phyloP scores from a whole-genome alignment of 2,797 vertebrate genomes.

The Linurgus olivaceus region DNA sequence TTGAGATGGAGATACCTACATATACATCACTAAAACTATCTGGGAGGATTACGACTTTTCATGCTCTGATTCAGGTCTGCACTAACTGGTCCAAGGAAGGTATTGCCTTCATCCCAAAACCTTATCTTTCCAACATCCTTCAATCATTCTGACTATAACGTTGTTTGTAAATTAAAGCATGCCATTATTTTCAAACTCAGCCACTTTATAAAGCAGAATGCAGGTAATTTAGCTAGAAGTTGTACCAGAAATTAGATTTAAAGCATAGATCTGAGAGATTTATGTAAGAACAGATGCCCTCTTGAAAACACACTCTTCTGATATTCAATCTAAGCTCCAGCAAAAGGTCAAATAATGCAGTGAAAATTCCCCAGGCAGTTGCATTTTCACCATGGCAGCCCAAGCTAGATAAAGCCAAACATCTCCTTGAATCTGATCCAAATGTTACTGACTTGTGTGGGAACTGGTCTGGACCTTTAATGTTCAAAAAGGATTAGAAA shows the following conservation, averaged over 20 bases:
- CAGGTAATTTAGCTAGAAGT: background rate
- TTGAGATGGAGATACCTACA: background rate
- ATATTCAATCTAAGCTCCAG: background rate
- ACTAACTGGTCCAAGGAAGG: background rate
- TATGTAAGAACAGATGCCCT: background rate
- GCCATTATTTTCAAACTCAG: background rate
- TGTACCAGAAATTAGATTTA: background rate
- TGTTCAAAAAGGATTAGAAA: background rate
- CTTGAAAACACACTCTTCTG: background rate
- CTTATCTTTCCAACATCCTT: background rate
- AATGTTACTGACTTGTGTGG: background rate
- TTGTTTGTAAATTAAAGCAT: background rate
- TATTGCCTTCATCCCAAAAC: background rate
- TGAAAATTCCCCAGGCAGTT: constrained; percentile 9
- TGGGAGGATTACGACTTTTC: background rate
- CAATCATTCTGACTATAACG: background rate
- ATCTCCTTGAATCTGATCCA: background rate
- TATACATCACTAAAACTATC: background rate
- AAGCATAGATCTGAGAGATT: background rate
- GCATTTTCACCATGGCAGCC: constrained; percentile 10
- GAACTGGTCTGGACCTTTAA: background rate
- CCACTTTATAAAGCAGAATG: background rate
- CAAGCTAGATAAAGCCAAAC: constrained; percentile 11
- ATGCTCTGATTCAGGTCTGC: background rate
- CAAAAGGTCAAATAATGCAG: background rate